Conservation (phyloP, 1,140 invertebrate species). For the Drosophila parvula region DNA sequence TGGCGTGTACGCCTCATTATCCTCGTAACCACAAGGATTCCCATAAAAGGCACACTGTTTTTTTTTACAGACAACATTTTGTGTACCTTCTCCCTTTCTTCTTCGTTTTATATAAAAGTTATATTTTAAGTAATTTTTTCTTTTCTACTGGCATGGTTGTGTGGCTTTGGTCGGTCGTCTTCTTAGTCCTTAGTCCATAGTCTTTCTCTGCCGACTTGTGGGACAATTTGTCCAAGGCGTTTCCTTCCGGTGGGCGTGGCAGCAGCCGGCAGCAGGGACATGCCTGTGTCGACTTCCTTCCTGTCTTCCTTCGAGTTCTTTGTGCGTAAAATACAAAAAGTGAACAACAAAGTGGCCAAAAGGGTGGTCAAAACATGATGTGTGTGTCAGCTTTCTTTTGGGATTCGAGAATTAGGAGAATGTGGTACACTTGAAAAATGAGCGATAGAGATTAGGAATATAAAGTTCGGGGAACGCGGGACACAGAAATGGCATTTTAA, state of each 20-base stretch:
- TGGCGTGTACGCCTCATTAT: slow-evolving; percentile 56
- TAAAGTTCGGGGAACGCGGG: neutral
- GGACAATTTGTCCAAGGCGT: slow-evolving; percentile 68
- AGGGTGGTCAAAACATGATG: slow-evolving; percentile 38
- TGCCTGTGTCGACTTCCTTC: slow-evolving; percentile 74
- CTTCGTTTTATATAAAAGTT: slow-evolving; percentile 37
- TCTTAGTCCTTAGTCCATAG: slow-evolving; percentile 11
- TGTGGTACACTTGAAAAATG: slow-evolving; percentile 8
- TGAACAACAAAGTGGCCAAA: slow-evolving; percentile 18
- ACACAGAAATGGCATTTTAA: too few relatives aligned
- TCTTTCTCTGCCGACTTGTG: slow-evolving; percentile 27
- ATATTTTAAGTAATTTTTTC: slow-evolving; percentile 48
- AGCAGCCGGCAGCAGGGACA: slow-evolving; percentile 42
- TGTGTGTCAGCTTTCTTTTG: slow-evolving; percentile 33
- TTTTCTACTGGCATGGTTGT: slow-evolving; percentile 23
- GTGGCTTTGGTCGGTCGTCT: slow-evolving; percentile 6
- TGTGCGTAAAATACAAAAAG: slow-evolving; percentile 51
- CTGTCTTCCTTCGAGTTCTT: slow-evolving; percentile 47
- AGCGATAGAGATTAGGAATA: neutral
- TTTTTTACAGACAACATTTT: slow-evolving; percentile 29
- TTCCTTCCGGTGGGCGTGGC: slow-evolving; percentile 66
- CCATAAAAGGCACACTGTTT: slow-evolving; percentile 31
- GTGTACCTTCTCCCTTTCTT: neutral
- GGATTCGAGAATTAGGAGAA: neutral
- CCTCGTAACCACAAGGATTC: slow-evolving; percentile 38